These are phyloP conservation scores for Ictalurus furcatus DNA, from an alignment of 2,113 vertebrate genomes.

Conservation along the genomic window DNA sequence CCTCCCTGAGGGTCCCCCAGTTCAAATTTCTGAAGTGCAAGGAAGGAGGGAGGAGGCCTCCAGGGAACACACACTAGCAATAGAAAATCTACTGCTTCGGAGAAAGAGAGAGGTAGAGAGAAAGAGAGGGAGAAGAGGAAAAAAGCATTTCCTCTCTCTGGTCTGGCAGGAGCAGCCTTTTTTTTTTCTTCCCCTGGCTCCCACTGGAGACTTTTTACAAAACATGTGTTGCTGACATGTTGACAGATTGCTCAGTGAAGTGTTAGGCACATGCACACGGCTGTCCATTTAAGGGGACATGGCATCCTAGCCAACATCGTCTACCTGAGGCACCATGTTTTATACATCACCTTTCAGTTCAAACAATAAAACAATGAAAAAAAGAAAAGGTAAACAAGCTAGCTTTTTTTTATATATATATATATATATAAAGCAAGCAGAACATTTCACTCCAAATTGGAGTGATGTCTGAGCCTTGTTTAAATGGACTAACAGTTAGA, in stretches of 20 bases:
- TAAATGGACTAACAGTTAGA: constrained; percentile 5
- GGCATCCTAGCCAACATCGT: constrained; percentile 98
- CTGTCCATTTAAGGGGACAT: constrained; percentile 99
- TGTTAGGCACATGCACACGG: constrained; percentile 97
- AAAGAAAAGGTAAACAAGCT: constrained; percentile 59
- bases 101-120: constrained; percentile 41
- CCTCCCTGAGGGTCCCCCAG: constrained; percentile 88
- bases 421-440: constrained; percentile 62
- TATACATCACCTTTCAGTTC: constrained; percentile 89
- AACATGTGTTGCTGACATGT: constrained; percentile 99
- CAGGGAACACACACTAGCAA: constrained; percentile 92
- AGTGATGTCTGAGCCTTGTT: neutral
- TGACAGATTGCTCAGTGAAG: constrained; percentile 99
- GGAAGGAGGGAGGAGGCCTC: constrained; percentile 80
- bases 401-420: constrained; percentile 47
- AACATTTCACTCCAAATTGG: neutral
- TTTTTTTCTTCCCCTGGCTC: constrained; percentile 82
- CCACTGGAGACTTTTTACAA: constrained; percentile 99
- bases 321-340: constrained; percentile 99
- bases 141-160: constrained; percentile 79
- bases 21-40: constrained; percentile 99
- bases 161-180: constrained; percentile 78
- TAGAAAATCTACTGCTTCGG: constrained; percentile 99
- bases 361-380: constrained; percentile 73
- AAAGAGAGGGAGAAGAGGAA: constrained; percentile 46